These are phyloP conservation scores for Tipula vernalis DNA, from an alignment of 2,888 invertebrate genomes.

Conservation along the genomic window DNA sequence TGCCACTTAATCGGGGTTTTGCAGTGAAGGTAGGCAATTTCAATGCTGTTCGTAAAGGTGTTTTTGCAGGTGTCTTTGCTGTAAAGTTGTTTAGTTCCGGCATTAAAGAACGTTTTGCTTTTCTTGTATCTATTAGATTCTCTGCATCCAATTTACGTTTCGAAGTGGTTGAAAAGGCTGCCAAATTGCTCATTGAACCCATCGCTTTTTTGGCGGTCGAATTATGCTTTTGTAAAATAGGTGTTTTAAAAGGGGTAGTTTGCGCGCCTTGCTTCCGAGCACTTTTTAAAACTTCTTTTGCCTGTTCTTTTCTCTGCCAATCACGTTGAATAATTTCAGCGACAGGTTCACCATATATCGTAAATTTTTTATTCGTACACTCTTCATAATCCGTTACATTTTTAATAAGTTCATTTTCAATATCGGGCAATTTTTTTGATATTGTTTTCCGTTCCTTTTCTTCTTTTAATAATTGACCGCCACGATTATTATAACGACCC, in stretches of 20 bases:
- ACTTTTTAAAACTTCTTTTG: constrained; percentile 33
- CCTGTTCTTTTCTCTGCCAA: constrained; percentile 41
- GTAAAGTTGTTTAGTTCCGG: constrained; percentile 20
- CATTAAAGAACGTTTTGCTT: constrained; percentile 28
- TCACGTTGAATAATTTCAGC: constrained; percentile 46
- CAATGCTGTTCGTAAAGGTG: constrained; percentile 21
- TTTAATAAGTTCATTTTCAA: constrained; percentile 50
- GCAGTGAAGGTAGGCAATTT: constrained; percentile 17
- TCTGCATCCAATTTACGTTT: constrained; percentile 15
- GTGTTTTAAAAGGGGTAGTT: constrained; percentile 17
- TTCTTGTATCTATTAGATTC: constrained; percentile 14
- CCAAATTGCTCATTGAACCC: constrained; percentile 20
- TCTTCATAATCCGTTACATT: constrained; percentile 43
- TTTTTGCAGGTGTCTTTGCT: background rate
- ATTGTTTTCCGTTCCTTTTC: constrained; percentile 77
- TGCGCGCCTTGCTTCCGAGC: constrained; percentile 27
- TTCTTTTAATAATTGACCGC: constrained; percentile 72
- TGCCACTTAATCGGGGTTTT: background rate
- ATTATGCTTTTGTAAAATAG: constrained; percentile 15
- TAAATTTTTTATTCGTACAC: constrained; percentile 42
- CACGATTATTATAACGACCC: constrained; percentile 73
- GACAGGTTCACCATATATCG: constrained; percentile 49
- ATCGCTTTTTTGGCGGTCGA: constrained; percentile 22
- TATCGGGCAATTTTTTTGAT: constrained; percentile 55
- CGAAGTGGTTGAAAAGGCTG: constrained; percentile 9